phyloP scores from a whole-genome alignment of 2,797 vertebrate species.

The Falco columbarius region DNA sequence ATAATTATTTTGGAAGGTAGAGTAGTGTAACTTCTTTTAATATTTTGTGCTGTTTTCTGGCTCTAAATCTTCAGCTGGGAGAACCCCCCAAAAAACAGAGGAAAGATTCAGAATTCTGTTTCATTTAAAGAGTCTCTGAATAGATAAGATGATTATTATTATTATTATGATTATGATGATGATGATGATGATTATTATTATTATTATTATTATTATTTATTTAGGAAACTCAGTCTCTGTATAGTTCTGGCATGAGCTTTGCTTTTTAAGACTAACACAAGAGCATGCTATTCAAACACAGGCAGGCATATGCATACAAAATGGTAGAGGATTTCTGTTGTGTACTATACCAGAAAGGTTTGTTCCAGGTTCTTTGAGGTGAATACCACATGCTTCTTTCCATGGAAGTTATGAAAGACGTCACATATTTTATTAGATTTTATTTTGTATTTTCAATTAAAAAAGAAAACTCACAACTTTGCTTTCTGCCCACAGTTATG shows the following conservation, averaged over 20 bases:
- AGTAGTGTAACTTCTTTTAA: background rate
- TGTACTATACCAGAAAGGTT: background rate
- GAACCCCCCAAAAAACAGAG: background rate
- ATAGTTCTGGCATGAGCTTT: background rate
- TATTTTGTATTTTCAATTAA: background rate
- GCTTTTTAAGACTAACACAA: background rate
- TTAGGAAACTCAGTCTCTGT: background rate
- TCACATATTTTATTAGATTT: background rate
- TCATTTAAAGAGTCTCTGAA: constrained; percentile 41
- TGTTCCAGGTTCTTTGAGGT: background rate
- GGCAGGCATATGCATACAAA: background rate
- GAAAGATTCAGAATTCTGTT: background rate
- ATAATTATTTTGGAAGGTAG: background rate
- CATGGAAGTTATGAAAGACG: background rate
- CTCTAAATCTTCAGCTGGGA: background rate
- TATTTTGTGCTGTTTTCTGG: background rate
- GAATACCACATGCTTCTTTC: background rate
- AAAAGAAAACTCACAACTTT: background rate
- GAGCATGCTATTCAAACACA: background rate
- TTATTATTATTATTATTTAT: background rate
- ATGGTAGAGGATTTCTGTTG: background rate
- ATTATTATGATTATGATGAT: too few relatives aligned
- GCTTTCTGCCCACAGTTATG: background rate
- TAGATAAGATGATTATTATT: background rate
- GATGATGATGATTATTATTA: too few relatives aligned